Evolutionary conservation across 1,140 invertebrate species (phyloP).

Genomic region (Caenorhabditis inopinata): DNA sequence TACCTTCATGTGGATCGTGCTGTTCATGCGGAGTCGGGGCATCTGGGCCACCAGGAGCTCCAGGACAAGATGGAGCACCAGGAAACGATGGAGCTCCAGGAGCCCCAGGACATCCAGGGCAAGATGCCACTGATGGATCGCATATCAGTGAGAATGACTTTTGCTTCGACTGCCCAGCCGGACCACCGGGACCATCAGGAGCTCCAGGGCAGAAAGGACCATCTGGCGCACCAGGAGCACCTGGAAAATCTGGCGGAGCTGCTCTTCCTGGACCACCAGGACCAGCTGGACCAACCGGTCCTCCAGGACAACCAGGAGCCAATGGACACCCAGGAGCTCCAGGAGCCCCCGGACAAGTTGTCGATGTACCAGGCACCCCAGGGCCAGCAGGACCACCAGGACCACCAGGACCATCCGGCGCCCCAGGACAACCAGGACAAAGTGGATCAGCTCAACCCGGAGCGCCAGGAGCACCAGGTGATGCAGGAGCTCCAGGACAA

Average conservation of each 20-base stretch:
- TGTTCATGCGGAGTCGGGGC: conserved; percentile 41
- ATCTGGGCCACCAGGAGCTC: conserved; percentile 42
- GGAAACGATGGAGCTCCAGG: conserved; percentile 48
- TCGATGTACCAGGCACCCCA: conserved; percentile 58
- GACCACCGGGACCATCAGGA: conserved; percentile 52
- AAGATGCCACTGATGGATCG: conserved; percentile 42
- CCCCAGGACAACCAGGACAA: conserved; percentile 29
- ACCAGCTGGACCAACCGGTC: conserved; percentile 55
- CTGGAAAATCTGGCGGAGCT: conserved; percentile 59
- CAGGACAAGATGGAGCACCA: conserved; percentile 46
- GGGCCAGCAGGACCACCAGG: conserved; percentile 50
- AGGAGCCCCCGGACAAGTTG: conserved; percentile 54
- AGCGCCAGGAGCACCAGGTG: conserved; percentile 2
- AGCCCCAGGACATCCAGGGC: conserved; percentile 38
- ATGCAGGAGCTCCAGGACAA: conserved; percentile 10
- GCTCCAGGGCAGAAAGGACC: conserved; percentile 55
- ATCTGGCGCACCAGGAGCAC: conserved; percentile 52
- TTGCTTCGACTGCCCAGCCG: conserved; percentile 56
- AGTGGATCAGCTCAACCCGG: background rate
- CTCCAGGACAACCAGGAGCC: conserved; percentile 52
- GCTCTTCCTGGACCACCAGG: conserved; percentile 48
- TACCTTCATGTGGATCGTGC: conserved; percentile 33
- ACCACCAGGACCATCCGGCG: conserved; percentile 48
- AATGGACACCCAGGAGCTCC: conserved; percentile 43
- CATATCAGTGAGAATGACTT: conserved; percentile 40